A percentile compares a stretch with the other conserved stretches of the same genome.
These are phyloP conservation scores for rabbit (Oryctolagus cuniculus) DNA, from an alignment of 2,113 vertebrate species.

Conservation along the genomic window mOryCun1.1 NC_091435.1:99938001-99938500, in stretches of 20 bases:
- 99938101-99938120: constrained; percentile 56
- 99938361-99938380: constrained; percentile 38
- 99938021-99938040: constrained; percentile 88
- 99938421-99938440: constrained; percentile 30
- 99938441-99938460: neutral
- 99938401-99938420: constrained; percentile 47
- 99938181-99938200: constrained; percentile 46
- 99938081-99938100: constrained; percentile 58
- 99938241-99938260: constrained; percentile 60
- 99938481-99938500: constrained; percentile 48
- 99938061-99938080: constrained; percentile 80
- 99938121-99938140: constrained; percentile 59
- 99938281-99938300: constrained; percentile 61
- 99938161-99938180: constrained; percentile 65
- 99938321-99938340: constrained; percentile 34
- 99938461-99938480: constrained; percentile 47
- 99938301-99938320: constrained; percentile 15
- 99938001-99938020: constrained; percentile 85
- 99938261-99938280: constrained; percentile 41
- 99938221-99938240: constrained; percentile 52
- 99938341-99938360: constrained; percentile 49
- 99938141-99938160: constrained; percentile 51
- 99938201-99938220: constrained; percentile 45
- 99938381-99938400: constrained; percentile 52
- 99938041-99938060: constrained; percentile 82